Conservation (phyloP, 2,888 invertebrate genomes). For the Sussaba pulchella region DNA sequence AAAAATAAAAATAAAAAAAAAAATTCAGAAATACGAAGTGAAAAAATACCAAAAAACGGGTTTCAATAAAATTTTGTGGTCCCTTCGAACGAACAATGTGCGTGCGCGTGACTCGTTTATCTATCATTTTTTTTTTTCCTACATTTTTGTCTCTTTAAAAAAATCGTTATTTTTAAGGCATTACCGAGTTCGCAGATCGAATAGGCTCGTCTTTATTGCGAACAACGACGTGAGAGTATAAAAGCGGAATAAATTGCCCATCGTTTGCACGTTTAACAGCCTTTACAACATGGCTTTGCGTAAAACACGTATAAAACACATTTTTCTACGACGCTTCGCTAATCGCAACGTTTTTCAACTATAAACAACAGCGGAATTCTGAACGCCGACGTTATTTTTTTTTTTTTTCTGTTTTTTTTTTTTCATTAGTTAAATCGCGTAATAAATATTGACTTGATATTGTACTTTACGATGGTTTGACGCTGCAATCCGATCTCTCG, state of each 20-base stretch:
- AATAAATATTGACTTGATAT: conserved; percentile 59
- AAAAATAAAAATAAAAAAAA: too few species aligned
- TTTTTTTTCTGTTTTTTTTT: neutral
- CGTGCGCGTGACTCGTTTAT: conserved; percentile 11
- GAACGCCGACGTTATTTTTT: conserved; percentile 22
- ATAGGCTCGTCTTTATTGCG: conserved; percentile 1
- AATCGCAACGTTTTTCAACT: conserved; percentile 14
- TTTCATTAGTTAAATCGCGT: conserved; percentile 23
- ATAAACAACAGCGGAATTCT: neutral
- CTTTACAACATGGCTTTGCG: conserved; percentile 34
- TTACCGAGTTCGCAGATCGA: conserved; percentile 23
- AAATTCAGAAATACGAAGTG: neutral
- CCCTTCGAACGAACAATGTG: conserved; percentile 40
- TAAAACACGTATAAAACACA: conserved; percentile 47
- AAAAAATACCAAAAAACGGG: neutral
- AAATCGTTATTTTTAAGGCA: conserved; percentile 32
- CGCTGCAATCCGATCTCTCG: conserved; percentile 42
- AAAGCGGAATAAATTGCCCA: conserved; percentile 43
- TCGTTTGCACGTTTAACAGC: conserved; percentile 15
- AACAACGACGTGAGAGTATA: conserved; percentile 47
- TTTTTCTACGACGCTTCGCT: conserved; percentile 36
- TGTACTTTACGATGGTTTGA: conserved; percentile 53
- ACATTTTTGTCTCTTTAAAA: neutral
- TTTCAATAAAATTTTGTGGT: conserved; percentile 10
- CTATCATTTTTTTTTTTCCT: neutral